Evolutionary conservation across 2,797 vertebrate genomes (phyloP), one percentile per base, ranked within the genome.

Genomic region (Falco columbarius): DNA sequence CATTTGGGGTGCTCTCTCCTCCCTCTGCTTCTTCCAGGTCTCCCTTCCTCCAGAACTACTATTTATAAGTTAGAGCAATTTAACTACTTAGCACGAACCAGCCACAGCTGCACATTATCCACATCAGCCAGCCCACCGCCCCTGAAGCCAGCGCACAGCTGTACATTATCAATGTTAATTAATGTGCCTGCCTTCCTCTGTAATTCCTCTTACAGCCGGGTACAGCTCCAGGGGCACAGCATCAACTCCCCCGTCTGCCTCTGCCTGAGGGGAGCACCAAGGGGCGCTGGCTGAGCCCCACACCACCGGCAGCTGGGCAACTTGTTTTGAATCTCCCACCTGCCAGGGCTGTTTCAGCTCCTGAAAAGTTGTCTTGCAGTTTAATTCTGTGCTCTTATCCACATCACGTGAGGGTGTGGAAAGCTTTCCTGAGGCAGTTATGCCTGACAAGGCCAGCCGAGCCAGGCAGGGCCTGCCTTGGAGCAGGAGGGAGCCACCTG

Each of bases 241-340:
- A 56, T 27, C 32, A 8, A 27, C 63, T 30, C 54, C 34, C 32
- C 2, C 7, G 1, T 2, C 42, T 0, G 3, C 30, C 74, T 52
- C 47, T 17, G 30, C 36, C 54, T 4, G 3, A 29, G 36, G 59
- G 26, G 29, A 21, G 74, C 0, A 0, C 30, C 0, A 0, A 12
- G n/a, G 30, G 13, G 21, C 38, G 9, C n/a, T 23, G 54, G n/a
- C 36, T 42, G 16, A 84, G 10, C 23, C 10, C 36, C 20, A 1
- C 13, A 5, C 4, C 46, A 5, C 0, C 2, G 5, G 12, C 3
- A 44, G 42, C 42, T 19, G 7, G 32, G 66, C 12, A n/a, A 40
- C 11, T 26, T 40, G 29, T 54, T 46, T 3, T 52, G 9, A 46
- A 42, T 42, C 24, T 76, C 34, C 44, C 47, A 24, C 38, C 61